Conservation (phyloP, 2,797 vertebrate species). For the Momotus momota region DNA sequence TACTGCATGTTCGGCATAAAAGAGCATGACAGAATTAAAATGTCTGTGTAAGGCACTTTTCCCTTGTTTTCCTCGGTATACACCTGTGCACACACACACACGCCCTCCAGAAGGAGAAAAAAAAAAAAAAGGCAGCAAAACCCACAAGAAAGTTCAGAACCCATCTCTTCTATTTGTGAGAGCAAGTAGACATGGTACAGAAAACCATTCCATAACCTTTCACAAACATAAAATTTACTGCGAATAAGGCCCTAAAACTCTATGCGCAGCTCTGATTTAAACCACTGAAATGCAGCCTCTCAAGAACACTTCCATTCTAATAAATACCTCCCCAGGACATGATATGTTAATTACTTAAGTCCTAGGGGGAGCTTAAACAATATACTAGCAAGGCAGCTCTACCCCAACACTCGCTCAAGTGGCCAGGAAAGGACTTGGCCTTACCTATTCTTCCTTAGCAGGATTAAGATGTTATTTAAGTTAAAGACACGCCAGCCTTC, state of each 20-base stretch:
- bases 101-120: too few species aligned
- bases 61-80: neutral
- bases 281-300: conserved; percentile 42
- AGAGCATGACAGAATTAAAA: neutral
- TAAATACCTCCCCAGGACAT: conserved; percentile 66
- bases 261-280: conserved; percentile 65
- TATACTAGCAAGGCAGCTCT: neutral
- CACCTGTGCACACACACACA: too few species aligned
- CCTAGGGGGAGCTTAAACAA: conserved; percentile 1
- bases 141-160: neutral
- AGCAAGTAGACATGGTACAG: neutral
- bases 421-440: neutral
- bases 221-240: conserved; percentile 69
- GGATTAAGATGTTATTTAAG: neutral
- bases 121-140: neutral
- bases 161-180: conserved; percentile 37
- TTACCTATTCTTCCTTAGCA: neutral
- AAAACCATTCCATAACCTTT: conserved; percentile 72
- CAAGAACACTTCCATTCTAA: conserved; percentile 61
- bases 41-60: neutral
- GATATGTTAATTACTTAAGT: conserved; percentile 35
- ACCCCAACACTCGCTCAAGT: fast-evolving
- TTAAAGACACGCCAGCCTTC: neutral
- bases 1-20: neutral
- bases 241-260: conserved; percentile 59